phyloP scores from a whole-genome alignment of 2,113 vertebrate species.

The Azemiops feae region DNA sequence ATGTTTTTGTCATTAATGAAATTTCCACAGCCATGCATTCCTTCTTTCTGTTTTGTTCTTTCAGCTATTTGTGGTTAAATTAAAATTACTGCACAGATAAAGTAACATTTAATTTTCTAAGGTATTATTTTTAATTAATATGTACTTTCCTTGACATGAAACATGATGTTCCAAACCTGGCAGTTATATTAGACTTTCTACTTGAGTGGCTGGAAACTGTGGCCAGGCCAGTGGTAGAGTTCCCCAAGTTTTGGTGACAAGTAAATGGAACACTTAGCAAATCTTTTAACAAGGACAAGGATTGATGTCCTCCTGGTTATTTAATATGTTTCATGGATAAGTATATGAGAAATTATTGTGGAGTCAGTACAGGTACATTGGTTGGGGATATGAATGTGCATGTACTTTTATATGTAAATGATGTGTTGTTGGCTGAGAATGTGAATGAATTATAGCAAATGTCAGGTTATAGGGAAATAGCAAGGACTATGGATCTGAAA shows the following conservation, averaged over 20 bases:
- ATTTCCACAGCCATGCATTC: background rate
- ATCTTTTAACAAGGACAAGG: background rate
- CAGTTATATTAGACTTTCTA: background rate
- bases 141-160: background rate
- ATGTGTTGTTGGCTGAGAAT: background rate
- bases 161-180: background rate
- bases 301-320: background rate
- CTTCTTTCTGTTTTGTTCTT: background rate
- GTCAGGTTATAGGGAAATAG: background rate
- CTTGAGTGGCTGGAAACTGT: background rate
- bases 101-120: background rate
- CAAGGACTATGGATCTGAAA: background rate
- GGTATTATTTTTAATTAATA: background rate
- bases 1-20: background rate
- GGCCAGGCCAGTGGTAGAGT: background rate
- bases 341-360: background rate
- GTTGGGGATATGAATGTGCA: background rate
- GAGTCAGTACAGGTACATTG: background rate
- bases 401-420: background rate
- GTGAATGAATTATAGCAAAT: background rate
- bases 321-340: background rate
- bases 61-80: background rate
- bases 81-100: background rate
- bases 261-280: background rate
- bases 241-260: background rate